These are phyloP conservation scores for Myripristis murdjan DNA, from an alignment of 2,797 vertebrate genomes.

Conservation along the genomic window DNA sequence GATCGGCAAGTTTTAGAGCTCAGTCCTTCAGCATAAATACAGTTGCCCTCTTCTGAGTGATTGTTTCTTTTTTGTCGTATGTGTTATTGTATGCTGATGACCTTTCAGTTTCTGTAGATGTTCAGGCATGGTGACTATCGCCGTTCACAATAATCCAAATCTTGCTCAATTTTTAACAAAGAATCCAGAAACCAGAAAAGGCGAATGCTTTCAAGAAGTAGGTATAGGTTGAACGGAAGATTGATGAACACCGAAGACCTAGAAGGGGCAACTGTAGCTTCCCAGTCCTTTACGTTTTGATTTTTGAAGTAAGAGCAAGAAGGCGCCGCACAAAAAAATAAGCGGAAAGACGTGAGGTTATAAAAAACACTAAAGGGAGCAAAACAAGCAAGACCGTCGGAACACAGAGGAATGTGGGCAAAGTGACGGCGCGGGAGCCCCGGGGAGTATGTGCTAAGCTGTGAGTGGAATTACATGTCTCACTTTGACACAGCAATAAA, in stretches of 20 bases:
- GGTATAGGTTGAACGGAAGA: too few species aligned
- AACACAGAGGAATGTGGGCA: slow-evolving; percentile 28
- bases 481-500: slow-evolving; percentile 46
- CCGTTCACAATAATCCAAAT: too few species aligned
- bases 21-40: slow-evolving; percentile 47
- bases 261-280: slow-evolving; percentile 11
- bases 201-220: too few species aligned
- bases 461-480: slow-evolving; percentile 60
- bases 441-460: slow-evolving; percentile 46
- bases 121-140: too few species aligned
- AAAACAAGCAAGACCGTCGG: slow-evolving; percentile 32
- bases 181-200: too few species aligned
- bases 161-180: too few species aligned
- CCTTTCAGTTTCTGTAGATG: too few species aligned
- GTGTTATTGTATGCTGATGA: too few species aligned
- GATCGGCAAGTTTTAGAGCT: slow-evolving; percentile 25
- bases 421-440: slow-evolving; percentile 43
- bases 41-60: background rate
- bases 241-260: too few species aligned
- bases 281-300: background rate
- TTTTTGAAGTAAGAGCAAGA: slow-evolving; percentile 1
- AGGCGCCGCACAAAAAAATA: slow-evolving; percentile 27
- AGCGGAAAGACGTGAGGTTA: slow-evolving; percentile 23
- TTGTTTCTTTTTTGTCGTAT: too few species aligned
- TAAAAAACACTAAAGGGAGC: slow-evolving; percentile 33